Conservation (phyloP, 2,797 vertebrate genomes). For the Chanos chanos region DNA sequence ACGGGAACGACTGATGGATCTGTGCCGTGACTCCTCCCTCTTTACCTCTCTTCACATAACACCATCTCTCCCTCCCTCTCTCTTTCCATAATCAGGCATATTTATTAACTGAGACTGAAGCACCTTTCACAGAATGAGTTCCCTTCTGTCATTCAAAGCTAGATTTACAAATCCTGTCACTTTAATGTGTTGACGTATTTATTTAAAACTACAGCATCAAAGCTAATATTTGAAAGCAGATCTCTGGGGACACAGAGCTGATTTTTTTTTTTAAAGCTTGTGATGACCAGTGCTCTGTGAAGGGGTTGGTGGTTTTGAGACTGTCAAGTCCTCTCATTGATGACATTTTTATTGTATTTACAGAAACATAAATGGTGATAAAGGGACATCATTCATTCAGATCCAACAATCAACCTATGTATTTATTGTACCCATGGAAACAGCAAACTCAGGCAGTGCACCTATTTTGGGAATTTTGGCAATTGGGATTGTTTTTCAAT, state of each 20-base stretch:
- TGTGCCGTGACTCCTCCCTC: conserved; percentile 65
- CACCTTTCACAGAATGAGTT: too few relatives aligned
- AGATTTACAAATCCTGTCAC: not conserved
- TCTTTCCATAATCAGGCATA: conserved; percentile 24
- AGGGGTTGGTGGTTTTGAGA: conserved; percentile 2
- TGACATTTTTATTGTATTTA: too few relatives aligned
- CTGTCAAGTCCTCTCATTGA: too few relatives aligned
- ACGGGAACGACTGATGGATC: conserved; percentile 67
- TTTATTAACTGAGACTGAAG: not conserved
- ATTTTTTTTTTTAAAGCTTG: too few relatives aligned
- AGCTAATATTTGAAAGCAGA: too few relatives aligned
- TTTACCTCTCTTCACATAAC: not conserved
- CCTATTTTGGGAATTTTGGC: conserved; percentile 19
- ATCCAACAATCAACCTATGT: not conserved
- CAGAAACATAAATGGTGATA: too few relatives aligned
- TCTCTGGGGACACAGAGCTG: too few relatives aligned
- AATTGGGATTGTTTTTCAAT: conserved; percentile 1
- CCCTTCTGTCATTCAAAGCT: not conserved
- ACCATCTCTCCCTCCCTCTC: not conserved
- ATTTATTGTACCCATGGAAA: conserved; percentile 10
- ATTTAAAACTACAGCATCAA: not conserved
- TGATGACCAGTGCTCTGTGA: too few relatives aligned
- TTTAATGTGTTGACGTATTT: not conserved
- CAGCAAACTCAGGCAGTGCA: not conserved
- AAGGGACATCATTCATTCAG: not conserved